Evolutionary conservation across 2,113 vertebrate genomes (phyloP), one percentile per base, ranked within the genome.

Genomic region (Guaruba guarouba): DNA sequence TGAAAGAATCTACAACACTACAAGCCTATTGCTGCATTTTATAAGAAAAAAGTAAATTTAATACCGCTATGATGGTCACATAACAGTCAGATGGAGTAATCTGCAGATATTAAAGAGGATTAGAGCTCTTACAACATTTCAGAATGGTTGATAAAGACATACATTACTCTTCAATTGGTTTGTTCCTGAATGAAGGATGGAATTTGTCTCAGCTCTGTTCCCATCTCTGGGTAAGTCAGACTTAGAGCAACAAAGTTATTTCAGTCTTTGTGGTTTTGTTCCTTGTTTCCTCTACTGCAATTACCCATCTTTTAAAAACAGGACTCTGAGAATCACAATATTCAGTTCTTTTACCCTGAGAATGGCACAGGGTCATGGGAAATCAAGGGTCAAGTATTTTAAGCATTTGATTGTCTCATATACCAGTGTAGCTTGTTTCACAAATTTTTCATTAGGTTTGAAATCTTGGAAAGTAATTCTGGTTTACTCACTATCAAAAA

Each of bases 391-490:
- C 29, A 82, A 61, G 33, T 62, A 68, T 85, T 91, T 76, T 74
- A 28, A 80, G 14, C 37, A 51, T 77, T 61, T 9, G 10, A 61
- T 87, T 82, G 48, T 31, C 41, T 86, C 68, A 94, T 85, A 74
- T 43, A 54, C 41, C 33, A n/a, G 37, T 82, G 18, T 28, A 43
- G 35, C 68, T 86, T 73, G 16, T 80, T 91, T 55, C 74, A 79
- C 16, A 82, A 93, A 54, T 10, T 17, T 88, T 93, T 75, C 43
- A 63, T 81, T 29, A n/a, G 44, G 8, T 48, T 77, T 84, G 52
- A 92, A 88, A 74, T 46, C 48, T 73, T 82, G 73, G 81, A 84
- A 92, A 85, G 84, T 55, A 74, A 84, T 86, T 81, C 35, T 1
- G 0, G 6, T 74, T 82, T 73, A 54, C 33, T 79, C 24, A 18